These are phyloP conservation scores for Beris morrisii DNA, from an alignment of 2,888 invertebrate species.

Conservation along the genomic window DNA sequence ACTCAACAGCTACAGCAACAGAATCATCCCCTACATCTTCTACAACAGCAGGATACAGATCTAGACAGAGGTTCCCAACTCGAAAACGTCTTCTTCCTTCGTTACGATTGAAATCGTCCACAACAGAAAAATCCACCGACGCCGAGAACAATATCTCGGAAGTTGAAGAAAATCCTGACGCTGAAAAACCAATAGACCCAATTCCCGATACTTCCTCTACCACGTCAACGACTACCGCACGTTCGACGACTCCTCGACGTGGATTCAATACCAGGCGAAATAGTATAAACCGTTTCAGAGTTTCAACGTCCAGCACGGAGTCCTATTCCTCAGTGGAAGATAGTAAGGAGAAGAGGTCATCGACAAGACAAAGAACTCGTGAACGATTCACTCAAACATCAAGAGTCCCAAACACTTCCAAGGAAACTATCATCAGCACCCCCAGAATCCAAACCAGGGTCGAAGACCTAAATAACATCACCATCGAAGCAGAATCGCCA, in stretches of 20 bases:
- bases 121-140: constrained; percentile 41
- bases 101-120: constrained; percentile 17
- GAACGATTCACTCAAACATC: constrained; percentile 19
- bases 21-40: constrained; percentile 25
- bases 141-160: neutral
- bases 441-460: constrained; percentile 41
- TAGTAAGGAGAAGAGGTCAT: neutral
- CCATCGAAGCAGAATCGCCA: constrained; percentile 45
- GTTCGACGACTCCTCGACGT: neutral
- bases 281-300: constrained; percentile 1
- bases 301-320: constrained; percentile 7
- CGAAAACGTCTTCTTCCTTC: constrained; percentile 38
- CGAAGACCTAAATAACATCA: constrained; percentile 55
- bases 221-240: constrained; percentile 6
- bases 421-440: constrained; percentile 8
- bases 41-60: constrained; percentile 29
- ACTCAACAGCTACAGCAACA: constrained; percentile 52
- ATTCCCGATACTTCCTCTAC: neutral
- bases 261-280: neutral
- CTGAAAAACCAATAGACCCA: neutral
- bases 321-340: neutral
- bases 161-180: neutral
- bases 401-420: constrained; percentile 1
- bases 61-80: constrained; percentile 38
- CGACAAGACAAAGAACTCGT: neutral